phyloP scores from a whole-genome alignment of 2,888 invertebrate species.

The Apodemia hepburni region DNA sequence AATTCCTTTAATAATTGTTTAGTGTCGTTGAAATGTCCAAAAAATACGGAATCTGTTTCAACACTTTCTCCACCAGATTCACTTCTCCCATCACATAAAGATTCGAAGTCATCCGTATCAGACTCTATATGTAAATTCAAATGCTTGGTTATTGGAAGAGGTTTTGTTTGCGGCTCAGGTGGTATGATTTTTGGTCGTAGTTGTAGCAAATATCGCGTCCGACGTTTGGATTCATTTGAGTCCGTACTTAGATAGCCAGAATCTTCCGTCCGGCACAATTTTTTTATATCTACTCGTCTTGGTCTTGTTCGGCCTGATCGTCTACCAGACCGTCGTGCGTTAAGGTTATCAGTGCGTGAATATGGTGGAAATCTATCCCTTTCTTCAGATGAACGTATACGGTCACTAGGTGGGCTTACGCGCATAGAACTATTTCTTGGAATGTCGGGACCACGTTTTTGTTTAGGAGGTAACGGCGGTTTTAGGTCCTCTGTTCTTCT shows the following conservation, averaged over 20 bases:
- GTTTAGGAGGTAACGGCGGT: conserved; percentile 67
- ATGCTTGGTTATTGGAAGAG: conserved; percentile 43
- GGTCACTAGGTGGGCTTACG: conserved; percentile 57
- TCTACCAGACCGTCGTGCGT: conserved; percentile 60
- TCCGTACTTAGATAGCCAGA: conserved; percentile 93
- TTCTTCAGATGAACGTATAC: conserved; percentile 56
- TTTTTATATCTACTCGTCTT: conserved; percentile 60
- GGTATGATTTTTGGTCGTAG: conserved; percentile 52
- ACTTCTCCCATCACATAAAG: conserved; percentile 88
- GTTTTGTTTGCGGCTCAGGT: conserved; percentile 43
- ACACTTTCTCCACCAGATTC: conserved; percentile 93
- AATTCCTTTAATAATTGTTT: conserved; percentile 65
- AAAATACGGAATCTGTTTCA: conserved; percentile 93
- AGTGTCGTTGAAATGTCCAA: conserved; percentile 83
- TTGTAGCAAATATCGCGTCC: conserved; percentile 69
- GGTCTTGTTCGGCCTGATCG: conserved; percentile 63
- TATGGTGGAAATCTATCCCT: conserved; percentile 57
- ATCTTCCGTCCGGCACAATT: conserved; percentile 80
- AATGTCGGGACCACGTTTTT: conserved; percentile 48
- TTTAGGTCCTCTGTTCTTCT: conserved; percentile 53
- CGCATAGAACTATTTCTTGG: conserved; percentile 47
- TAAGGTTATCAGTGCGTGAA: conserved; percentile 53
- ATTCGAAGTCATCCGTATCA: conserved; percentile 88
- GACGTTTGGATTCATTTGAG: conserved; percentile 82
- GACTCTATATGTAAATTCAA: conserved; percentile 65